These are phyloP conservation scores for Actenoides hombroni DNA, from an alignment of 2,113 vertebrate genomes.

Conservation along the genomic window DNA sequence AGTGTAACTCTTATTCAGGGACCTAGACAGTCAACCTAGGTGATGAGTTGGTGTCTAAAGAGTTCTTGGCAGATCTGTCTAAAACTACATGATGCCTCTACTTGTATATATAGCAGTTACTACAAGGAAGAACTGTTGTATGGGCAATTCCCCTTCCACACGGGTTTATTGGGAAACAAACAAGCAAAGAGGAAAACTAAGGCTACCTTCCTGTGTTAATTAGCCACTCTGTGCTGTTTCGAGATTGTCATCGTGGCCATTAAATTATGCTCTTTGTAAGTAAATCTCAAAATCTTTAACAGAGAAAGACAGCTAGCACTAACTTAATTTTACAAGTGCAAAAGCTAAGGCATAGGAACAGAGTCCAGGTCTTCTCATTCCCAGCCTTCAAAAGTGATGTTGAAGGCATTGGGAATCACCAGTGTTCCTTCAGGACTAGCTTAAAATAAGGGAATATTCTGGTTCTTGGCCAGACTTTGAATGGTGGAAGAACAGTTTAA, in stretches of 20 bases:
- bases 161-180: not conserved
- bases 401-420: not conserved
- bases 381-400: not conserved
- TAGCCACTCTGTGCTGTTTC: not conserved
- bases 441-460: conserved; percentile 44
- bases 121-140: not conserved
- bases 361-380: not conserved
- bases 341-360: not conserved
- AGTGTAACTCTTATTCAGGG: not conserved
- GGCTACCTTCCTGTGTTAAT: not conserved
- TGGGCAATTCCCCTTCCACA: not conserved
- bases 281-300: not conserved
- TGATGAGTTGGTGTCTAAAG: not conserved
- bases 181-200: not conserved
- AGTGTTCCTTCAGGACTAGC: conserved; percentile 7
- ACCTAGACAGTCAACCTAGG: not conserved
- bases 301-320: not conserved
- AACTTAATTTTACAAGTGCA: not conserved
- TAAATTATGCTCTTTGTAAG: not conserved
- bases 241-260: not conserved
- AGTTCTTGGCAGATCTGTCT: not conserved
- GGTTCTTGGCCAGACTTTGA: not conserved
- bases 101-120: not conserved
- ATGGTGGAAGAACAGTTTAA: not conserved
- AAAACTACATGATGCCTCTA: not conserved